These are phyloP conservation scores for Datnioides undecimradiatus DNA, from an alignment of 2,113 vertebrate genomes.

Conservation along the genomic window DNA sequence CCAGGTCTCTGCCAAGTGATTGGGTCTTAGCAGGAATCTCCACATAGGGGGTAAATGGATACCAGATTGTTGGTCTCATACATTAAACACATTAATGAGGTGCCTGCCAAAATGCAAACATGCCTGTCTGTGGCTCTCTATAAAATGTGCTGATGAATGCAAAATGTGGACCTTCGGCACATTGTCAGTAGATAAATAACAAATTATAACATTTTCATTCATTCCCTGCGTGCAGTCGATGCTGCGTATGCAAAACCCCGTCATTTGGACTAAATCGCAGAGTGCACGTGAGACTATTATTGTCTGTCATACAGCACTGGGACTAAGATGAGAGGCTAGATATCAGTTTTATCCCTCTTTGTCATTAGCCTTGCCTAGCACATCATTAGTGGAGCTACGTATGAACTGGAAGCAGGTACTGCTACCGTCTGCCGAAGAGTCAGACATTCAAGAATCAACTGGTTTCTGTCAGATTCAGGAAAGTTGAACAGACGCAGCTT, in stretches of 20 bases:
- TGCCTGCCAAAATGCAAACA: constrained; percentile 9
- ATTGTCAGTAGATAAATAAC: background rate
- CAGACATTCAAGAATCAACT: background rate
- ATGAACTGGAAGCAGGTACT: background rate
- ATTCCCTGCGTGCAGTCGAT: background rate
- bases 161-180: background rate
- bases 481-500: background rate
- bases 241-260: background rate
- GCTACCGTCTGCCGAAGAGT: background rate
- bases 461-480: background rate
- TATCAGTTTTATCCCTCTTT: background rate
- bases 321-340: background rate
- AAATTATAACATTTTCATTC: background rate
- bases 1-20: constrained; percentile 50
- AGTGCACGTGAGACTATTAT: background rate
- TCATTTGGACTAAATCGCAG: background rate
- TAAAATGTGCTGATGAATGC: background rate
- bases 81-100: constrained; percentile 51
- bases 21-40: constrained; percentile 42
- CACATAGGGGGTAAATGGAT: constrained; percentile 59
- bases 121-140: background rate
- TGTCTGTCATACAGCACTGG: too few species aligned
- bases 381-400: too few species aligned
- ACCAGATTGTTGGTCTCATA: constrained; percentile 54
- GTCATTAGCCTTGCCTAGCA: background rate